Evolutionary conservation across 2,888 invertebrate genomes (phyloP).

Genomic region (Drosophila affinis): DNA sequence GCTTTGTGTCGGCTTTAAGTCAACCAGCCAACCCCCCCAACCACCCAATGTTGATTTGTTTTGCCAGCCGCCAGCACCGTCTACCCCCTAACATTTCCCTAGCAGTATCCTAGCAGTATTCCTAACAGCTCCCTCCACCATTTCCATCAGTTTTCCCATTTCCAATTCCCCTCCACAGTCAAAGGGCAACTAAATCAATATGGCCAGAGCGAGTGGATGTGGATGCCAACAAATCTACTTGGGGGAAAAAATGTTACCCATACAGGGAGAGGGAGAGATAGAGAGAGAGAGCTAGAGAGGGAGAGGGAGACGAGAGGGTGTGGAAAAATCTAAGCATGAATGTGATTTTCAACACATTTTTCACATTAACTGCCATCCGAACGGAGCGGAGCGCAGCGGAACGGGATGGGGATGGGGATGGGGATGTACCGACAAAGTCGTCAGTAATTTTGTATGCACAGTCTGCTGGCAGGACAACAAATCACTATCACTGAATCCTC

Average conservation of each 20-base stretch:
- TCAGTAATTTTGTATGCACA: slow-evolving; percentile 75
- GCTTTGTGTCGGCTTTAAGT: slow-evolving; percentile 77
- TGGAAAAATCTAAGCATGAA: slow-evolving; percentile 66
- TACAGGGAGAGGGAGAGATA: not conserved
- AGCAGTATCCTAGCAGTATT: not conserved
- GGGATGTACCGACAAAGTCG: slow-evolving; percentile 46
- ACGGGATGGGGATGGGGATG: not conserved
- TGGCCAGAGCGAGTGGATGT: slow-evolving; percentile 27
- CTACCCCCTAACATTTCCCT: not conserved
- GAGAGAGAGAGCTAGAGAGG: not conserved
- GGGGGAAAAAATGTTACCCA: slow-evolving; percentile 5
- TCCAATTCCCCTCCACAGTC: slow-evolving; percentile 19
- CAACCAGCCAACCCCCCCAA: slow-evolving; percentile 23
- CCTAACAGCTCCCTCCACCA: not conserved
- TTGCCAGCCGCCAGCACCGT: slow-evolving; percentile 26
- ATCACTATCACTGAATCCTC: slow-evolving; percentile 57
- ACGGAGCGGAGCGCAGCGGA: slow-evolving; percentile 9
- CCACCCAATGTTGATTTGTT: slow-evolving; percentile 61
- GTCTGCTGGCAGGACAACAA: slow-evolving; percentile 70
- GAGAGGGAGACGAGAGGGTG: not conserved
- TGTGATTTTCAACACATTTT: slow-evolving; percentile 70
- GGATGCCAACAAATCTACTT: slow-evolving; percentile 45
- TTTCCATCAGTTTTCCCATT: slow-evolving; percentile 1
- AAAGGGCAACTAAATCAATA: slow-evolving; percentile 64
- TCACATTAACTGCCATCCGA: slow-evolving; percentile 70